These are phyloP conservation scores for Drosophila triauraria DNA, from an alignment of 1,140 invertebrate species.

Conservation along the genomic window DNA sequence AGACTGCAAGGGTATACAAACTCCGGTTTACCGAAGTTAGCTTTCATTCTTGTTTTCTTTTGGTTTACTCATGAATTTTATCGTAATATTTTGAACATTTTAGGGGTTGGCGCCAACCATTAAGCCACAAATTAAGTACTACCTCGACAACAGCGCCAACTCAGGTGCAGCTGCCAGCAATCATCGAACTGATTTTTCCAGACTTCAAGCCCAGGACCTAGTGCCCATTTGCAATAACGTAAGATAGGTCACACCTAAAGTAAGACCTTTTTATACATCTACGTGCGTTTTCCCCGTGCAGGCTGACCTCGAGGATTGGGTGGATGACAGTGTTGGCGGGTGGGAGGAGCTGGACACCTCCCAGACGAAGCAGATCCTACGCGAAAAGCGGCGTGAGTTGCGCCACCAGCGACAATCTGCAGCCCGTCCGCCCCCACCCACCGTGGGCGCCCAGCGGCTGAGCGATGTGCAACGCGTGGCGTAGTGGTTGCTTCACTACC, in stretches of 20 bases:
- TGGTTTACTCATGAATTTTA: not conserved
- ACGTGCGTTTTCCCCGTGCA: constrained; percentile 6
- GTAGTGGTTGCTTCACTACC: constrained; percentile 40
- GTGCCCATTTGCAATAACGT: constrained; percentile 79
- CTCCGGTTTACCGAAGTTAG: no score
- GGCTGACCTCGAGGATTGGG: constrained; percentile 84
- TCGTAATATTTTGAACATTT: not conserved
- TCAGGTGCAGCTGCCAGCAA: constrained; percentile 11
- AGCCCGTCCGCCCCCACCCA: constrained; percentile 31
- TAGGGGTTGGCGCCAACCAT: constrained; percentile 83
- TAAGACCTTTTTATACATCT: not conserved
- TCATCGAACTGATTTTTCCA: constrained; percentile 65
- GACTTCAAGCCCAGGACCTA: constrained; percentile 76
- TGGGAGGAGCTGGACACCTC: constrained; percentile 84
- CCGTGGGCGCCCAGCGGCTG: constrained; percentile 70
- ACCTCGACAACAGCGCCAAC: constrained; percentile 41
- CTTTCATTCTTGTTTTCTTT: no score
- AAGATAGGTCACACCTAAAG: constrained; percentile 1
- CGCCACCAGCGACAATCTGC: constrained; percentile 72
- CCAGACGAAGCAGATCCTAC: constrained; percentile 79
- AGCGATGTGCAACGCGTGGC: constrained; percentile 57
- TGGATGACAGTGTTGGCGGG: constrained; percentile 76
- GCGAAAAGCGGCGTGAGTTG: constrained; percentile 81
- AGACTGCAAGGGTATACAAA: no score
- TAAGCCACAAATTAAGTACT: constrained; percentile 78